Conservation (phyloP, 2,113 vertebrate genomes). For the Microtus pennsylvanicus region DNA sequence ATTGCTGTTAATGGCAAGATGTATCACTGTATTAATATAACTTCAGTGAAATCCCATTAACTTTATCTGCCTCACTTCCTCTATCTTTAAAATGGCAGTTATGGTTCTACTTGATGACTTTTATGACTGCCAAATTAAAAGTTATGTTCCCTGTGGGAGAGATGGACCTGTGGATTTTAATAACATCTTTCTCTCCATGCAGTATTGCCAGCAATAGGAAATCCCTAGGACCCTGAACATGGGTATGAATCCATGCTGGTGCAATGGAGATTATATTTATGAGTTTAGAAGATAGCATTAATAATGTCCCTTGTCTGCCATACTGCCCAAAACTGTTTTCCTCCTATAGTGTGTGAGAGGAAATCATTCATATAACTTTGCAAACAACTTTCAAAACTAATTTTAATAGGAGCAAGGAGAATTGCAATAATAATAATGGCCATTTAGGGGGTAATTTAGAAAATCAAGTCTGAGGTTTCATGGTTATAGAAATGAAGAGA, state of each 20-base stretch:
- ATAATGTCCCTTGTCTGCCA: constrained; percentile 59
- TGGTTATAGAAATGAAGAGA: neutral
- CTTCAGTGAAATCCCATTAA: constrained; percentile 65
- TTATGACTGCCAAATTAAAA: constrained; percentile 77
- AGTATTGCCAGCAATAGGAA: constrained; percentile 32
- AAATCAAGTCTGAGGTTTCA: constrained; percentile 48
- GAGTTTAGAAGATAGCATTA: constrained; percentile 65
- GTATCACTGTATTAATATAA: constrained; percentile 44
- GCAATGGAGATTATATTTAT: constrained; percentile 44
- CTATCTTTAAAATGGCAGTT: constrained; percentile 68
- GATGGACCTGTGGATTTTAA: constrained; percentile 69
- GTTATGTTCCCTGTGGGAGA: constrained; percentile 65
- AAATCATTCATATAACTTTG: constrained; percentile 73
- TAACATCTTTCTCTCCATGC: constrained; percentile 37
- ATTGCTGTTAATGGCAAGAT: constrained; percentile 51
- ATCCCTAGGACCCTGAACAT: neutral
- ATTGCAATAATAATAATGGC: constrained; percentile 44
- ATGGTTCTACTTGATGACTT: constrained; percentile 69
- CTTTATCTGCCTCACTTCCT: constrained; percentile 72
- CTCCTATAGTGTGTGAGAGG: constrained; percentile 16
- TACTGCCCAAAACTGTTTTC: constrained; percentile 61
- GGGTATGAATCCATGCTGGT: neutral
- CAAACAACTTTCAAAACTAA: constrained; percentile 73
- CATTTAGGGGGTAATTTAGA: constrained; percentile 34
- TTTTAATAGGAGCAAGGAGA: constrained; percentile 28